A percentile compares a stretch with the other conserved stretches of the same genome.
These are phyloP conservation scores for Galerucella calmariensis DNA, from an alignment of 2,888 invertebrate genomes.

Conservation along the genomic window DNA sequence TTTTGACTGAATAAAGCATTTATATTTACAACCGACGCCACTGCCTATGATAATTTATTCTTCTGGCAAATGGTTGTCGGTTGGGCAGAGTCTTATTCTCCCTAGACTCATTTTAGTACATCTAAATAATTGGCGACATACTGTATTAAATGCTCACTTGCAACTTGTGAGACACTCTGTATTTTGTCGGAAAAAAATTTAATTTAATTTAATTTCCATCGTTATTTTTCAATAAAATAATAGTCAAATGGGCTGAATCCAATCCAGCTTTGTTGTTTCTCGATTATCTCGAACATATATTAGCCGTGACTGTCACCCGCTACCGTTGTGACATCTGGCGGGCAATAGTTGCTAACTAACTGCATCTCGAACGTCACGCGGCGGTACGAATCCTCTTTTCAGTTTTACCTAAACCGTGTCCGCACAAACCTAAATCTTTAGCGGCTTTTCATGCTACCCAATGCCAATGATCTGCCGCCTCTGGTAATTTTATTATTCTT, in stretches of 20 bases:
- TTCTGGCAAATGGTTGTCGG: too few species aligned
- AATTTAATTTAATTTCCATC: too few species aligned
- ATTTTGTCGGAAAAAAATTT: too few species aligned
- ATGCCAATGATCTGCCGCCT: slow-evolving; percentile 9
- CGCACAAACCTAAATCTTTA: slow-evolving; percentile 52
- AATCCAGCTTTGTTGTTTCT: slow-evolving; percentile 50
- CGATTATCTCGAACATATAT: slow-evolving; percentile 58
- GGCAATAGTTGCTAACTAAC: slow-evolving; percentile 62
- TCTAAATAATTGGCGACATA: too few species aligned
- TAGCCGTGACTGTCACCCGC: slow-evolving; percentile 61
- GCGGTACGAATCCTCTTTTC: slow-evolving; percentile 41
- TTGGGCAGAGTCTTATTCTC: too few species aligned
- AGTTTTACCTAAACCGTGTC: slow-evolving; percentile 44
- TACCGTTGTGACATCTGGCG: slow-evolving; percentile 63
- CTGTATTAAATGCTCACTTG: too few species aligned
- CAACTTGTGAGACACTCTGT: too few species aligned
- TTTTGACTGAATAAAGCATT: too few species aligned
- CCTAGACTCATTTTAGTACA: too few species aligned
- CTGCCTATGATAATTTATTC: too few species aligned
- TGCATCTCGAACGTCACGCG: slow-evolving; percentile 59
- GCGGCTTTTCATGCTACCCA: slow-evolving; percentile 47
- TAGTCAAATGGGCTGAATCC: slow-evolving; percentile 38
- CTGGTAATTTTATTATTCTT: slow-evolving; percentile 6
- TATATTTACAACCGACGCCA: too few species aligned
- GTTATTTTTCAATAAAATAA: too few species aligned